phyloP scores from a whole-genome alignment of 2,113 vertebrate genomes.

The Anoplopoma fimbria region DNA sequence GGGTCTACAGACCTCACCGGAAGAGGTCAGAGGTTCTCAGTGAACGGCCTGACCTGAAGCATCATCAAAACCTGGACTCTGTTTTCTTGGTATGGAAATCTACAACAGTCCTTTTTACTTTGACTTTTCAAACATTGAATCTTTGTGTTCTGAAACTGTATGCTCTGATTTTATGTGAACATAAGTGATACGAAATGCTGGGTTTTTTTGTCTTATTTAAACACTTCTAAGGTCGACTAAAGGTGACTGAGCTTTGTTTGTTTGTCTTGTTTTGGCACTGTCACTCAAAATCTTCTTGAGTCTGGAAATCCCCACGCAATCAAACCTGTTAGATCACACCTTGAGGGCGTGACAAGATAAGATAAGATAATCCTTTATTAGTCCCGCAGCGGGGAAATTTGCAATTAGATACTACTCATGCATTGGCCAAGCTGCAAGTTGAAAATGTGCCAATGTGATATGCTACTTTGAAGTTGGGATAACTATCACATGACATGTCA shows the following conservation, averaged over 20 bases:
- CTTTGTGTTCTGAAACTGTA: not conserved
- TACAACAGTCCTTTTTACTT: not conserved
- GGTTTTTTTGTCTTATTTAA: not conserved
- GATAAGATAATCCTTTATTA: too few species aligned
- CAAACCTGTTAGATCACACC: not conserved
- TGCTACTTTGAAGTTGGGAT: not conserved
- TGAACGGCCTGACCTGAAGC: not conserved
- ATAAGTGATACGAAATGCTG: not conserved
- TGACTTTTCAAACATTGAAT: not conserved
- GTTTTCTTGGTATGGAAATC: constrained; percentile 23
- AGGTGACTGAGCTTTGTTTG: not conserved
- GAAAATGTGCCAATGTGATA: too few species aligned
- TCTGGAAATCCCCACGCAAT: not conserved
- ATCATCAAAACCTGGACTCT: constrained; percentile 13
- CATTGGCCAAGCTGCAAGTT: not conserved
- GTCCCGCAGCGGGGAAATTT: too few species aligned
- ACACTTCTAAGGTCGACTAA: not conserved
- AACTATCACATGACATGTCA: not conserved
- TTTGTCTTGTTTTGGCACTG: not conserved
- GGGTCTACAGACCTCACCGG: not conserved
- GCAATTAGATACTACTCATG: not conserved
- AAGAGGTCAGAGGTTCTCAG: not conserved
- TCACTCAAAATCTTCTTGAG: not conserved
- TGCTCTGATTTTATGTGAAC: not conserved
- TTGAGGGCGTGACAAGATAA: too few species aligned